phyloP scores from a whole-genome alignment of 53 echinoderm and acorn worm genomes.

The Holothuria scabra region DNA sequence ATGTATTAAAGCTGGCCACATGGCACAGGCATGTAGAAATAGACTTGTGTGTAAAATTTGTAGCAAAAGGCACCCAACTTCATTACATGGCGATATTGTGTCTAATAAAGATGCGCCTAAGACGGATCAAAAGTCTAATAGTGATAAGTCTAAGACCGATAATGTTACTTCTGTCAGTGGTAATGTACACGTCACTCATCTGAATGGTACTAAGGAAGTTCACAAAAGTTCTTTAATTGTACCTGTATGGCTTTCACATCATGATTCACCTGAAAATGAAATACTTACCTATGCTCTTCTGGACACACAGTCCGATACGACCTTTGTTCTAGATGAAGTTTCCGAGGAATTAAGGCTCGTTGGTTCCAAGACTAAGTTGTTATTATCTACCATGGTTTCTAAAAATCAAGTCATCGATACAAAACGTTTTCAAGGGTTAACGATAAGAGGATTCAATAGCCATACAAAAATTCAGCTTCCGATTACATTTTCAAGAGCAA shows the following conservation, averaged over 20 bases:
- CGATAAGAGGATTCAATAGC: background rate
- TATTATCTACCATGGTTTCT: too few relatives aligned
- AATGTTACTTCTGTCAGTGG: too few relatives aligned
- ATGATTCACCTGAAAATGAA: background rate
- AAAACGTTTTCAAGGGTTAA: background rate
- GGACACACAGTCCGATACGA: slow-evolving; percentile 1
- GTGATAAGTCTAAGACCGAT: too few relatives aligned
- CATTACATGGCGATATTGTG: slow-evolving; percentile 40
- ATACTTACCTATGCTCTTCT: background rate
- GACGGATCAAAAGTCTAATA: too few relatives aligned
- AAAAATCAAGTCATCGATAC: slow-evolving; percentile 1
- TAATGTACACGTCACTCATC: background rate
- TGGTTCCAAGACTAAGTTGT: background rate
- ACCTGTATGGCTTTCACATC: background rate
- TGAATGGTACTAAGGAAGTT: background rate
- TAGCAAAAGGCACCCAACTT: slow-evolving; percentile 55
- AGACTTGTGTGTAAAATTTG: slow-evolving; percentile 52
- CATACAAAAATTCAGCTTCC: background rate
- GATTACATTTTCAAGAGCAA: background rate
- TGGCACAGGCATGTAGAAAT: slow-evolving; percentile 11
- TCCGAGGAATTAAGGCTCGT: background rate
- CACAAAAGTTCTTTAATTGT: slow-evolving; percentile 10
- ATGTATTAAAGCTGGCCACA: background rate
- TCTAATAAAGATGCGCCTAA: too few relatives aligned
- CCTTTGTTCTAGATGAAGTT: background rate